Evolutionary conservation across 2,888 invertebrate species (phyloP), one percentile per base, ranked within the genome.

Genomic region (Thymelicus lineola): DNA sequence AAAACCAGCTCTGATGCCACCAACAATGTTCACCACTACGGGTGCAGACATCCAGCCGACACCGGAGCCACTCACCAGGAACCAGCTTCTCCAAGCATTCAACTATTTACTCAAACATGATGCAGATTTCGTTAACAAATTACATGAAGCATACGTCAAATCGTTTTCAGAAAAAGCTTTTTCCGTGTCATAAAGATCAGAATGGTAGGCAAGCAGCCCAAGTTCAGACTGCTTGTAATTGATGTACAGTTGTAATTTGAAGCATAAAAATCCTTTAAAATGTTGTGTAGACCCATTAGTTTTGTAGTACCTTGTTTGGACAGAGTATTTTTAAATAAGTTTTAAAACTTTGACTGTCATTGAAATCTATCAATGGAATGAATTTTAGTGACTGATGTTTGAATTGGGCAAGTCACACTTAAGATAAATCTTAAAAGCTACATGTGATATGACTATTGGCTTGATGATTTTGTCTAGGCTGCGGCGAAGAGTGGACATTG

Each of bases 141-240:
- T 98, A 74, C 98, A 98, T 84, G 98, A 98, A 90, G 98, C 98
- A 67, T 98, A 98, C 86, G 96, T 98, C 17, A 97, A 97, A 90
- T 97, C 97, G 45, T 96, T 97, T 82, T 95, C 96, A 83, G 96
- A 97, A 83, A 93, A 93, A 82, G 84, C 91, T 69, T 93, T 89
- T 79, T 93, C 93, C 71, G 93, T 93, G 78, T 93, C 93, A 85
- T 93, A 93, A 90, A 85, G 45, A 81, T 82, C 83, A 55, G 28
- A 55, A 35, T 78, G 17, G 74, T 66, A 76, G 79, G 82, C 76
- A 72, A 77, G 82, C 79, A 78, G 75, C 86, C 84, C 84, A 82
- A 81, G 1, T 48, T 17, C 15, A 28, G 15, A 59, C 58, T 48
- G 46, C 58, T 79, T 76, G 83, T 78, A 78, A 81, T 80, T 81